Conservation (phyloP, 2,888 invertebrate genomes). For the Hymenopus coronatus region DNA sequence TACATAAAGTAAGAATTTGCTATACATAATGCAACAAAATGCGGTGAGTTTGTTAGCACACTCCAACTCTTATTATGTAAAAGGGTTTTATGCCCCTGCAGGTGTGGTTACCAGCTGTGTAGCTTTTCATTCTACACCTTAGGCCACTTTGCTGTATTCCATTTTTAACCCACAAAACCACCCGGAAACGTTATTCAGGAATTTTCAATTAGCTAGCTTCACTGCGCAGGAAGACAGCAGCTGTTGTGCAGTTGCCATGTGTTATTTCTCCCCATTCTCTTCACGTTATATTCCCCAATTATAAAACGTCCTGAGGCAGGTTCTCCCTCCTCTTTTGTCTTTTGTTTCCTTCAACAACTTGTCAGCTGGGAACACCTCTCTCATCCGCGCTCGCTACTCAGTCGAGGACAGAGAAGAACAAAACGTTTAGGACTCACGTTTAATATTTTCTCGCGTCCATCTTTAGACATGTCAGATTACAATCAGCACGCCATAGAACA, state of each 20-base stretch:
- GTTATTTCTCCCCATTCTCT: neutral
- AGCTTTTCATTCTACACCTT: neutral
- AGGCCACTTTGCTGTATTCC: neutral
- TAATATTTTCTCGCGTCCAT: neutral
- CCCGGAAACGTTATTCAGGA: neutral
- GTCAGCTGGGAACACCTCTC: neutral
- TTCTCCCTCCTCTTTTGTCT: neutral
- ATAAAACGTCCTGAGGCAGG: neutral
- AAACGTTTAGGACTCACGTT: neutral
- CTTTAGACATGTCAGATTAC: neutral
- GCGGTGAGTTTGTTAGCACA: no score
- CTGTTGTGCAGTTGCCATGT: neutral
- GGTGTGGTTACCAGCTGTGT: no score
- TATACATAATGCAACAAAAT: no score
- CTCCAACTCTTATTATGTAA: no score
- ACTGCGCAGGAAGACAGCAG: neutral
- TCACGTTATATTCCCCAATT: neutral
- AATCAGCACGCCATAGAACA: neutral
- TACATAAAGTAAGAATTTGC: no score
- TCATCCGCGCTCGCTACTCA: neutral
- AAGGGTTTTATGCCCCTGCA: no score
- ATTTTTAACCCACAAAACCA: neutral
- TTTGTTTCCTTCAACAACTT: neutral
- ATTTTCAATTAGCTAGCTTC: neutral
- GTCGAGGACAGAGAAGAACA: neutral